These are phyloP conservation scores for Cybosia mesomella DNA, from an alignment of 2,888 invertebrate species.

Conservation along the genomic window DNA sequence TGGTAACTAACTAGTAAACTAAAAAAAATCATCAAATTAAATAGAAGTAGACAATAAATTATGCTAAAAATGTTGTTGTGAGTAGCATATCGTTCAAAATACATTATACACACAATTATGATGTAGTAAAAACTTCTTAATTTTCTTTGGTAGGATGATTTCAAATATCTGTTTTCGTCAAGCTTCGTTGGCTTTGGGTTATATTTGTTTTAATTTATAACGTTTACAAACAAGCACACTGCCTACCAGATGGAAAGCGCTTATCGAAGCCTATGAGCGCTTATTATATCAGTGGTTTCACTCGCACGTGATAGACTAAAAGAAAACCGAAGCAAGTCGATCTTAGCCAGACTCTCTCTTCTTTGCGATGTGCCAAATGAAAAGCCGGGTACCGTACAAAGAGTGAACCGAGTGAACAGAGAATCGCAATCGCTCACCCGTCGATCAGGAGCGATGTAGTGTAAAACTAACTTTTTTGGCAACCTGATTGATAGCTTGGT, in stretches of 20 bases:
- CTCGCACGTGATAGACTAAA: no score
- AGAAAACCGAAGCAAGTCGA: no score
- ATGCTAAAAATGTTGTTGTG: constrained; percentile 1
- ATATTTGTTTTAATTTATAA: constrained; percentile 1
- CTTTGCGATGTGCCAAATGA: no score
- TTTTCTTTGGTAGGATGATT: constrained; percentile 2
- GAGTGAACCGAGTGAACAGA: no score
- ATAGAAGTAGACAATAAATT: not conserved
- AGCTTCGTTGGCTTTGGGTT: constrained; percentile 2
- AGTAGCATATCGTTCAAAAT: not conserved
- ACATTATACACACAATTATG: not conserved
- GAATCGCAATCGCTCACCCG: no score
- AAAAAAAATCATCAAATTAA: no score
- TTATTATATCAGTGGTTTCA: not conserved
- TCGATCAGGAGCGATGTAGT: no score
- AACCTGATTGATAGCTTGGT: no score
- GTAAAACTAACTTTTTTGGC: no score
- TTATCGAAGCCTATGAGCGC: not conserved
- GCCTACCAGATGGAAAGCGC: not conserved
- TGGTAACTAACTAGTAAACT: no score
- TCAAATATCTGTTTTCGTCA: constrained; percentile 2
- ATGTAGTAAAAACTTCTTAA: constrained; percentile 7
- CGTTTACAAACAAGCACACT: not conserved
- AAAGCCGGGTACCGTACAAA: no score
- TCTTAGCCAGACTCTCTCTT: no score